These are phyloP conservation scores for Semibalanus balanoides DNA, from an alignment of 1,140 invertebrate genomes.

Conservation along the genomic window DNA sequence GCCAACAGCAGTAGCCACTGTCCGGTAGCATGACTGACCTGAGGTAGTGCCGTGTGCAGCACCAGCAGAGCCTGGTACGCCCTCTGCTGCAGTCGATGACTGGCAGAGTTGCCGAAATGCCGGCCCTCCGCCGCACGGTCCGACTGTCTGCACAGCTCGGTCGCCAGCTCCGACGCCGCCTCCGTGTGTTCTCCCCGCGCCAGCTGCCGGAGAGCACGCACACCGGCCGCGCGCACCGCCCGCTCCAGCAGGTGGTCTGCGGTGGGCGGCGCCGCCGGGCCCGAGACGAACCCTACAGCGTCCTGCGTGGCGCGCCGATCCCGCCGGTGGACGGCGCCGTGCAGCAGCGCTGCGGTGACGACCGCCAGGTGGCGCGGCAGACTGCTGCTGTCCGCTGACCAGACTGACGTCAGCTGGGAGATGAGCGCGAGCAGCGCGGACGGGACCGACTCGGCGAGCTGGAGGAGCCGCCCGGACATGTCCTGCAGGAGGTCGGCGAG, in stretches of 20 bases:
- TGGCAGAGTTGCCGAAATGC: constrained; percentile 38
- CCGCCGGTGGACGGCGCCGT: background rate
- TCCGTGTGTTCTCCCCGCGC: constrained; percentile 45
- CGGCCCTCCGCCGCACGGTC: constrained; percentile 24
- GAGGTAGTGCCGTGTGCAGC: constrained; percentile 26
- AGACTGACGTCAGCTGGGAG: background rate
- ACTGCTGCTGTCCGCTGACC: background rate
- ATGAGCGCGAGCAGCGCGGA: background rate
- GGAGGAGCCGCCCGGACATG: background rate
- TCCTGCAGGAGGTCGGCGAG: background rate
- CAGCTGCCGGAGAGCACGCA: constrained; percentile 38
- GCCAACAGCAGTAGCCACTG: no score
- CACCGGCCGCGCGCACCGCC: constrained; percentile 26
- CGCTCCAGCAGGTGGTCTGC: background rate
- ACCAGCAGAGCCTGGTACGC: constrained; percentile 37
- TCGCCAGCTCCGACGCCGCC: constrained; percentile 36
- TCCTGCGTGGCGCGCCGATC: background rate
- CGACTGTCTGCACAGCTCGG: constrained; percentile 26
- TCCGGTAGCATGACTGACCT: no score
- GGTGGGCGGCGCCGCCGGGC: no score
- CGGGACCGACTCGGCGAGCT: background rate
- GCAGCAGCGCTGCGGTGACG: background rate
- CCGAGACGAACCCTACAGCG: background rate
- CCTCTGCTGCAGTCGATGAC: constrained; percentile 36
- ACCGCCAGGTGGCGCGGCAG: background rate